Evolutionary conservation across 1,140 invertebrate genomes (phyloP).

Genomic region (Ladona fulva): DNA sequence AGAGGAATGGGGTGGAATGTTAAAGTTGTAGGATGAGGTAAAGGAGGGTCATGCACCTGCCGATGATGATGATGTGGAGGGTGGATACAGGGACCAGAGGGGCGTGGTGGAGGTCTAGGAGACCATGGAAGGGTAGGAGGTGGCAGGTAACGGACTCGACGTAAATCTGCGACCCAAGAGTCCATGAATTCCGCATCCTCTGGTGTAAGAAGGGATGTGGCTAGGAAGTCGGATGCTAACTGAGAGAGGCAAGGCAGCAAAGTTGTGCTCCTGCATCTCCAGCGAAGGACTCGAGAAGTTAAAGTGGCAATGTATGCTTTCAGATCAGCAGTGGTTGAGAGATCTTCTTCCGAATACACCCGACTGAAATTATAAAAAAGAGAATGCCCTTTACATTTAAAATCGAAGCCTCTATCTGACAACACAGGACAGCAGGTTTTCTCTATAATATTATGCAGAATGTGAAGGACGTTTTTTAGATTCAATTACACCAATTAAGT

Average conservation of each 20-base stretch:
- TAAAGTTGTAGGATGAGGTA: background rate
- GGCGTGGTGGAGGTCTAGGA: background rate
- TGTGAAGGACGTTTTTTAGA: too few species aligned
- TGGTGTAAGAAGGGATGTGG: constrained; percentile 26
- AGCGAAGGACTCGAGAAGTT: constrained; percentile 24
- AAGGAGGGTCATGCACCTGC: background rate
- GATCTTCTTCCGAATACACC: too few species aligned
- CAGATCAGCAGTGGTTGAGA: background rate
- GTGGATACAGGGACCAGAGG: background rate
- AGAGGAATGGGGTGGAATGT: background rate
- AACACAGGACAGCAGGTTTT: too few species aligned
- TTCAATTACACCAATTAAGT: too few species aligned
- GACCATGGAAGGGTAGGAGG: constrained; percentile 21
- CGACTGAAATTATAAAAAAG: too few species aligned
- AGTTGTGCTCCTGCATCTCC: constrained; percentile 29
- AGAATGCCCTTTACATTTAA: too few species aligned
- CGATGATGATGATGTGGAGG: background rate
- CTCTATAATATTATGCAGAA: too few species aligned
- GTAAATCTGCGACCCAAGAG: constrained; percentile 29
- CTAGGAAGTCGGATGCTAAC: constrained; percentile 27
- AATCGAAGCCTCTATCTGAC: too few species aligned
- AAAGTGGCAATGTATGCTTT: background rate
- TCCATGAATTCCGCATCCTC: constrained; percentile 26
- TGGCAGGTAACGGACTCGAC: constrained; percentile 28
- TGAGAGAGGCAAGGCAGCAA: constrained; percentile 28